Evolutionary conservation across 37 sponge, comb jelly and placozoan species (phyloP), one percentile per base, ranked within the genome.

Genomic region (Mnemiopsis leidyi): DNA sequence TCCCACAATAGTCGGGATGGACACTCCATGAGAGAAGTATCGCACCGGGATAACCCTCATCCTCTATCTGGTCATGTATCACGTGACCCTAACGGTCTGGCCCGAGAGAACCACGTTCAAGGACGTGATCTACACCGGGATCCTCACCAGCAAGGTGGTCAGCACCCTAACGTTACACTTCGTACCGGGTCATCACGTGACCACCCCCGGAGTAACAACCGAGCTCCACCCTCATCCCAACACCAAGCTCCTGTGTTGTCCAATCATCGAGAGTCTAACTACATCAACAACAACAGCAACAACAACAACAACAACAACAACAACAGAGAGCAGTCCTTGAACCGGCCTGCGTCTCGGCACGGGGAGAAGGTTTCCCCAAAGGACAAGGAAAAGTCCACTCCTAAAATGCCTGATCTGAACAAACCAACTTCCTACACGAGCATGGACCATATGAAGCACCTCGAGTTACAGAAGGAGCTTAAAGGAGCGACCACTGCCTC

Each of bases 391-490:
- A 85, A 85, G 24, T 7, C 13, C 30, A 21, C 26, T 0, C 90
- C 90, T 23, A 85, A 85, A 61, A 85, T 85, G 90, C 90, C 90
- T 7, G 90, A 85, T 39, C 29, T 85, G 61, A 85, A 85, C 90
- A 85, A 85, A 21, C 90, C 40, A 16, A 5, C 29, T 7, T 13
- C 30, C 0, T 85, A 85, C 61, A 33, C 29, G 0, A 39, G 28
- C 61, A 85, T 85, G 24, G 90, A 85, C 30, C 90, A 35, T 23
- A 2, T 40, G 29, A 38, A 40, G 61, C 61, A 85, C 61, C 33
- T 85, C 61, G 90, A 85, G 90, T n/a, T 85, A 21, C 90, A 85
- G 90, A 85, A 85, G 23, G 90, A 85, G 90, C 29, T 85, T 39
- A 28, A 37, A 23, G 9, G 3, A 38, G 21, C 33, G 26, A 18